Percentiles rank a stretch among this genome's conserved stretches.
phyloP scores from a whole-genome alignment of 2,113 vertebrate genomes.

The Erythrocercus mccallii region DNA sequence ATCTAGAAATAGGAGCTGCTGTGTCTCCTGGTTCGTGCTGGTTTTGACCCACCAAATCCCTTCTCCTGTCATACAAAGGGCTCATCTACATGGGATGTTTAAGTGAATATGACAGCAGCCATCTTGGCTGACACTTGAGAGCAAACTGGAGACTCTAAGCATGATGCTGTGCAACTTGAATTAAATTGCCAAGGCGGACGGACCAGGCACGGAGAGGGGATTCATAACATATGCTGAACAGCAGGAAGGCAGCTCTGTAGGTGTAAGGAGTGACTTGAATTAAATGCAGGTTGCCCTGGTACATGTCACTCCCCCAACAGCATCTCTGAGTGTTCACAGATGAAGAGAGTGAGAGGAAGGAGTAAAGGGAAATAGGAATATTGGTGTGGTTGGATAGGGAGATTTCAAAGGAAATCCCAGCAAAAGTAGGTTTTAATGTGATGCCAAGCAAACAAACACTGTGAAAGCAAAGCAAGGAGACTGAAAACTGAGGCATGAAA shows the following conservation, averaged over 20 bases:
- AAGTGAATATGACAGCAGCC: constrained; percentile 36
- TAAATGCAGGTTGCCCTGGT: constrained; percentile 28
- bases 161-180: not conserved
- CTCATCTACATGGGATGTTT: constrained; percentile 21
- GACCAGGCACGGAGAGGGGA: not conserved
- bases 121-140: constrained; percentile 55
- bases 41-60: constrained; percentile 4
- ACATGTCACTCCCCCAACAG: not conserved
- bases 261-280: constrained; percentile 45
- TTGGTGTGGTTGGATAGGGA: not conserved
- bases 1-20: not conserved
- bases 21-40: not conserved
- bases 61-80: not conserved
- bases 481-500: not conserved
- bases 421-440: not conserved
- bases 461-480: not conserved
- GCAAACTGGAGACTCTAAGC: constrained; percentile 27
- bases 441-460: not conserved
- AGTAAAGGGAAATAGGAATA: not conserved
- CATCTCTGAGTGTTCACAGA: not conserved
- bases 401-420: not conserved
- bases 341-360: not conserved
- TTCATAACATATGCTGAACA: constrained; percentile 45
- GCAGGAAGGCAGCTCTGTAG: constrained; percentile 5
- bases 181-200: not conserved